Percentiles rank a stretch among this genome's conserved stretches.
These are phyloP conservation scores for Forbesichthys papilliferus DNA, from an alignment of 2,113 vertebrate species.

Conservation along the genomic window DNA sequence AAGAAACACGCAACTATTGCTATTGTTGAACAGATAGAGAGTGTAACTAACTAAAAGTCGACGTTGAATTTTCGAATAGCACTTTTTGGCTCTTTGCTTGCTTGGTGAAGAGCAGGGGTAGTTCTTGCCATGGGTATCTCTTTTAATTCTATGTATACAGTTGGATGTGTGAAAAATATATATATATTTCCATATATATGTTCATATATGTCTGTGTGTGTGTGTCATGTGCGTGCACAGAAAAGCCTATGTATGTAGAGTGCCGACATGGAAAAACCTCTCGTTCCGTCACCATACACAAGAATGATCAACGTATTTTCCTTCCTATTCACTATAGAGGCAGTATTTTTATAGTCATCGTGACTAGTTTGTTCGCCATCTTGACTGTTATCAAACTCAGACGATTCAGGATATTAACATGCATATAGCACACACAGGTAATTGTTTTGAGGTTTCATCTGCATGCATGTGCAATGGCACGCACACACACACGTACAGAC, in stretches of 20 bases:
- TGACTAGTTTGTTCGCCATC: slow-evolving; percentile 70
- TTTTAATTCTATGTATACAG: slow-evolving; percentile 79
- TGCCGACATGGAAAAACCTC: slow-evolving; percentile 59
- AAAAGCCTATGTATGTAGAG: slow-evolving; percentile 66
- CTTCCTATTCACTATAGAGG: slow-evolving; percentile 58
- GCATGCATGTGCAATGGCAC: slow-evolving; percentile 65
- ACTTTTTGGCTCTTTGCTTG: slow-evolving; percentile 81
- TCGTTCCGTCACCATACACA: slow-evolving; percentile 59
- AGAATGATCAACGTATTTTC: slow-evolving; percentile 70
- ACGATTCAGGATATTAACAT: slow-evolving; percentile 66
- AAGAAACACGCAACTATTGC: slow-evolving; percentile 65
- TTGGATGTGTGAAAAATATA: slow-evolving; percentile 75
- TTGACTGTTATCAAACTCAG: slow-evolving; percentile 73
- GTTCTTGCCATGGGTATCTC: slow-evolving; percentile 72
- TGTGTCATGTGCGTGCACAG: slow-evolving; percentile 29
- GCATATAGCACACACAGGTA: slow-evolving; percentile 51
- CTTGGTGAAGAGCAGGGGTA: slow-evolving; percentile 73
- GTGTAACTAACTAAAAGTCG: slow-evolving; percentile 77
- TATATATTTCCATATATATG: slow-evolving; percentile 75
- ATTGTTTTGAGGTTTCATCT: slow-evolving; percentile 60
- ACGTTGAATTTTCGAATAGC: slow-evolving; percentile 78
- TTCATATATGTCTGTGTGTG: slow-evolving; percentile 76
- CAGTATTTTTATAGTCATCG: slow-evolving; percentile 76
- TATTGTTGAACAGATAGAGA: slow-evolving; percentile 72
- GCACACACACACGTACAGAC: slow-evolving; percentile 66